Base-by-base conservation (phyloP, 2,113 vertebrate genomes). In the Pardalotus punctatus region DNA sequence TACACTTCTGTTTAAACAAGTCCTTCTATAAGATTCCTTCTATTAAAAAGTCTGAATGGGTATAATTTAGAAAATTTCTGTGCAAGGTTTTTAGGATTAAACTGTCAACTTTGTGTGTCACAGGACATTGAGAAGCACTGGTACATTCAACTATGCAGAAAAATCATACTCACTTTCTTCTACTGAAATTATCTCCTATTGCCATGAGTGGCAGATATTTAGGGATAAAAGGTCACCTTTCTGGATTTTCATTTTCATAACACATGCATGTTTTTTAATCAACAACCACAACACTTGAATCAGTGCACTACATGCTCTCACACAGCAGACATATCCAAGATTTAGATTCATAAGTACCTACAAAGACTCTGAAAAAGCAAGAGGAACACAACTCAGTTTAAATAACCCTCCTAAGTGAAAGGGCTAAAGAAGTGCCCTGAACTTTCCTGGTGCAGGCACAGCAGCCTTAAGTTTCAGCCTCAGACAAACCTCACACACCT, bases 21-120 rank as follows among this genome's bases (percentile, higher is more conserved):
- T 81, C 18, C 4, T 76, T 65, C 67, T 5, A 12, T 43, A 70
- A 70, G 20, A 91, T 70, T 50, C 69, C 15, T 71, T 76, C 62
- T 50, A 61, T 60, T 65, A 85, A 71, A 4, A 57, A 51, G 42
- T 61, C 17, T 47, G 54, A 53, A 23, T 35, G 57, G 19, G 12
- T 53, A 18, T 45, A 13, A 29, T 45, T 76, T 36, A 40, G 43
- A 80, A 70, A 94, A 80, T 51, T 76, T 61, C 62, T 33, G 31
- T 25, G n/a, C n/a, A 35, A 83, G 10, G 17, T 33, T 88, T 58
- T 69, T 23, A 65, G 45, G 36, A 38, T 86, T 86, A n/a, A 79
- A 47, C 72, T 57, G 19, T 16, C 0, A 0, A 29, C 27, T 61
- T 28, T 18, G 12, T 25, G 29, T 42, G 23, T 60, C 50, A 78